Evolutionary conservation across 1,140 invertebrate genomes (phyloP).

Genomic region (Agraylea sexmaculata): DNA sequence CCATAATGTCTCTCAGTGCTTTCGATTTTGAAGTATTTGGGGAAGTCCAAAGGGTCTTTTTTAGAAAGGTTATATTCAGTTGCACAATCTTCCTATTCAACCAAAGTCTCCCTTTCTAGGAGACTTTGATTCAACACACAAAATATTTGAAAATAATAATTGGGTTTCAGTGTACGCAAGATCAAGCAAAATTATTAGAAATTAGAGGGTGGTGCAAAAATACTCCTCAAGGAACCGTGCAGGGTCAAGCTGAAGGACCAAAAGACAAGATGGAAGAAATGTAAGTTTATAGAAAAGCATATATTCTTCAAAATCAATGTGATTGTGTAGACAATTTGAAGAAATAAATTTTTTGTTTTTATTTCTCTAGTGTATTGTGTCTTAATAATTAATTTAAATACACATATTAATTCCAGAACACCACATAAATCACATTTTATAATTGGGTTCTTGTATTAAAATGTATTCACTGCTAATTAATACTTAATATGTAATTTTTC

Average conservation of each 20-base stretch:
- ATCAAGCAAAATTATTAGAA: conserved; percentile 49
- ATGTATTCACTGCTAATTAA: not conserved
- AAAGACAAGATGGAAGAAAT: conserved; percentile 49
- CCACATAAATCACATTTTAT: not conserved
- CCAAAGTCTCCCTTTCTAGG: not conserved
- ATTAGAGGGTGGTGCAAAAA: conserved; percentile 70
- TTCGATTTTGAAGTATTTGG: conserved; percentile 45
- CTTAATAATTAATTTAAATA: not conserved
- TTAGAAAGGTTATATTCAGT: conserved; percentile 35
- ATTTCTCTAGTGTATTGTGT: not conserved
- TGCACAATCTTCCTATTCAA: not conserved
- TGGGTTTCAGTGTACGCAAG: conserved; percentile 48
- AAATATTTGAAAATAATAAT: conserved; percentile 2
- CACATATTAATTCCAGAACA: not conserved
- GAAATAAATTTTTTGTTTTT: not conserved
- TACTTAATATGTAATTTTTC: conserved; percentile 20
- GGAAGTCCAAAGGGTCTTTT: conserved; percentile 46
- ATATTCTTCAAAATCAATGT: conserved; percentile 8
- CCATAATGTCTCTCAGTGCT: no score
- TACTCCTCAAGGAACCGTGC: conserved; percentile 55
- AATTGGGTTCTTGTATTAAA: conserved; percentile 1
- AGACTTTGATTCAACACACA: conserved; percentile 6
- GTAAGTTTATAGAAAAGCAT: conserved; percentile 37
- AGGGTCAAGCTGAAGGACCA: conserved; percentile 56
- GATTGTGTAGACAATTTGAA: not conserved